phyloP scores from a whole-genome alignment of 2,888 invertebrate genomes.

The Macrosoma leucophasiata region DNA sequence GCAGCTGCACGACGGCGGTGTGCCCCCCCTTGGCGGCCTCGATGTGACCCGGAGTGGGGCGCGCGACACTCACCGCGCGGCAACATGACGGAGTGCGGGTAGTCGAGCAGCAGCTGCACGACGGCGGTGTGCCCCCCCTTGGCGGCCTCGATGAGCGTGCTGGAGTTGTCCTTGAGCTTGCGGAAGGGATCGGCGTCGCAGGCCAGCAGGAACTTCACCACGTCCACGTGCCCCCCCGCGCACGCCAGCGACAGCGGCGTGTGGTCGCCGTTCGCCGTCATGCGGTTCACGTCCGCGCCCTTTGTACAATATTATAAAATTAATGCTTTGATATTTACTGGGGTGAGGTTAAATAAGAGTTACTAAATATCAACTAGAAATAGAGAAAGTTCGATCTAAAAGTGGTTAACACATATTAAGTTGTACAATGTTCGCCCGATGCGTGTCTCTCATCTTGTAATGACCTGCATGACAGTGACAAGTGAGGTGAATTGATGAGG shows the following conservation, averaged over 20 bases:
- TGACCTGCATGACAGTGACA: too few relatives aligned
- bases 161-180: constrained; percentile 98
- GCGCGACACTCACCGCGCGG: constrained; percentile 62
- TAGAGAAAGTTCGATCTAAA: too few relatives aligned
- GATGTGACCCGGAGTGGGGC: too few relatives aligned
- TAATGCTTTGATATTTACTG: too few relatives aligned
- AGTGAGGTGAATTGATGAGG: too few relatives aligned
- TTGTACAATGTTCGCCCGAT: background rate
- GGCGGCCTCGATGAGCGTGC: constrained; percentile 98
- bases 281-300: constrained; percentile 72
- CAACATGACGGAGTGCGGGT: constrained; percentile 90
- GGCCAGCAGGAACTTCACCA: constrained; percentile 93
- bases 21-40: too few relatives aligned
- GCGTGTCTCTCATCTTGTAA: too few relatives aligned
- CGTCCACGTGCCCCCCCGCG: constrained; percentile 95
- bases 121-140: constrained; percentile 98
- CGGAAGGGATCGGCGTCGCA: constrained; percentile 97
- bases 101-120: constrained; percentile 95
- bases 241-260: constrained; percentile 97
- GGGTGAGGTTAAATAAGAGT: too few relatives aligned
- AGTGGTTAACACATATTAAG: background rate
- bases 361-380: too few relatives aligned
- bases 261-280: constrained; percentile 96
- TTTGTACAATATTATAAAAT: too few relatives aligned
- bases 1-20: too few relatives aligned